Base-by-base conservation (phyloP, 2,113 vertebrate genomes). In the Ammospiza caudacuta region DNA sequence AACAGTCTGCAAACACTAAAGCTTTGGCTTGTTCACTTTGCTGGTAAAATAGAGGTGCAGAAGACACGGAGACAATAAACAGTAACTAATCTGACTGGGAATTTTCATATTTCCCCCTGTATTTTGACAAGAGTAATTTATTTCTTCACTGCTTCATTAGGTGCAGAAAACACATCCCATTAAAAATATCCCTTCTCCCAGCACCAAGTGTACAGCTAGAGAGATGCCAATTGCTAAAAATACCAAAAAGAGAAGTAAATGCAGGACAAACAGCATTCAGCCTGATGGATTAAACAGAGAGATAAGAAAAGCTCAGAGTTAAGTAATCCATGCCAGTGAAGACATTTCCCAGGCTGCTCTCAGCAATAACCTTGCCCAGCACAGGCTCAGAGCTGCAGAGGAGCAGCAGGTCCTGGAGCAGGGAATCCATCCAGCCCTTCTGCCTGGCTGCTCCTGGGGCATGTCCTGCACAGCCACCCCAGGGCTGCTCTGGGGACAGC, bases 61-160 rank as follows among this genome's bases (percentile, higher is more conserved):
- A 25, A 72, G 33, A 78, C n/a, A 66, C 4, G 23, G n/a, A 74
- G 27, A 51, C 29, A 81, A 43, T 15, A 37, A 11, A 54, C 0
- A 51, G 35, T 15, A 66, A 74, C 12, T 7, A 17, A 43, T 44
- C 61, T 61, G 41, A 18, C 28, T 33, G 37, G 15, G 52, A 29
- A 29, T 78, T 73, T 68, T 84, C 69, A 54, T 27, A 25, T 69
- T 62, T 10, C 55, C 21, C 49, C 81, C 81, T 66, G 33, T 73
- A 54, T 81, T 82, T 63, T 79, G 79, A 92, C 35, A 90, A 15
- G 54, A 88, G 55, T 57, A 0, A 83, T 55, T 73, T 82, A 37
- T 90, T 89, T 92, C 84, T 73, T 85, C 29, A 6, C 55, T 74
- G 87, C 51, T 85, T 89, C 82, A 76, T 90, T 90, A 85, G 27